These are phyloP conservation scores for Drosophila infuscata DNA, from an alignment of 2,888 invertebrate species.

Conservation along the genomic window DNA sequence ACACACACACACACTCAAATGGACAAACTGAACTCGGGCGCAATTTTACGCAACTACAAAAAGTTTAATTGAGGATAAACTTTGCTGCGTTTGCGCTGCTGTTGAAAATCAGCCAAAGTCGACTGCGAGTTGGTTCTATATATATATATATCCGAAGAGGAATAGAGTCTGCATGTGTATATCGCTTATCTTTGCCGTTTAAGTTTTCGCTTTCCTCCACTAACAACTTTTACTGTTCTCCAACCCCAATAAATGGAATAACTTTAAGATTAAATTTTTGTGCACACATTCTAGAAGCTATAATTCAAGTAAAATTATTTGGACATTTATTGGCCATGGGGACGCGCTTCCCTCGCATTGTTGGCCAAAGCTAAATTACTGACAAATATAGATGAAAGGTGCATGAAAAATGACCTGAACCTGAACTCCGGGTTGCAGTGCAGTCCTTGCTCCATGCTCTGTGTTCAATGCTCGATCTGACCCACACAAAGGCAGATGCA, in stretches of 20 bases:
- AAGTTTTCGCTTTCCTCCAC: constrained; percentile 68
- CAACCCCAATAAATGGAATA: constrained; percentile 1
- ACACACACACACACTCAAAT: constrained; percentile 10
- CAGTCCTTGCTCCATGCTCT: constrained; percentile 5
- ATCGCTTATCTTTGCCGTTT: constrained; percentile 65
- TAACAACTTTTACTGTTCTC: constrained; percentile 34
- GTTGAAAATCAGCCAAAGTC: constrained; percentile 68
- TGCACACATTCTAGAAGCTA: constrained; percentile 13
- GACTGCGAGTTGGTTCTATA: constrained; percentile 23
- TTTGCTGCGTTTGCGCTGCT: constrained; percentile 76
- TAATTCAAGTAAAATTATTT: constrained; percentile 41
- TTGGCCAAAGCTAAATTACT: constrained; percentile 63
- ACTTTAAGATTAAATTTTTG: constrained; percentile 48
- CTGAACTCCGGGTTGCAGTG: constrained; percentile 23
- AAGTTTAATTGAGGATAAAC: constrained; percentile 78
- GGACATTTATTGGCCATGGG: constrained; percentile 59
- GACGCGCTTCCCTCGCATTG: constrained; percentile 42
- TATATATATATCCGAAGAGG: background rate
- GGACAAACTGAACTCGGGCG: constrained; percentile 56
- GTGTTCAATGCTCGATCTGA: constrained; percentile 3
- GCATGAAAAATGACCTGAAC: constrained; percentile 57
- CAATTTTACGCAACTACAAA: constrained; percentile 77
- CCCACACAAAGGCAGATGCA: background rate
- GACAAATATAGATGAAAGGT: constrained; percentile 61
- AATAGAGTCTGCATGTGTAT: constrained; percentile 27